Evolutionary conservation across 1,140 invertebrate genomes (phyloP).

Genomic region (Watersipora subatra): DNA sequence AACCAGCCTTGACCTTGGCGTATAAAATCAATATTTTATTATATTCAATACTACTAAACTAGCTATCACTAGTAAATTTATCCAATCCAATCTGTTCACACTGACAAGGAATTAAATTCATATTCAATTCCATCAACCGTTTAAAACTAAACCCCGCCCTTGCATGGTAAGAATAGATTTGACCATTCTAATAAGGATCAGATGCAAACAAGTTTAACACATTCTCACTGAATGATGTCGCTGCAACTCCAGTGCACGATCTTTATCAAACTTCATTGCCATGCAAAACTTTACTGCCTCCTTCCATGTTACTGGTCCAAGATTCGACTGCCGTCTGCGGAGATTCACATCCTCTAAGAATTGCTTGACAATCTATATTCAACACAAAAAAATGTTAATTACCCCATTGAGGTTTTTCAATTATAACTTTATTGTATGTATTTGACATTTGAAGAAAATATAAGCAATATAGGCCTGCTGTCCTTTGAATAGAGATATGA

Average conservation of each 20-base stretch:
- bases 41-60: too few species aligned
- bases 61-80: too few species aligned
- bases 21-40: too few species aligned
- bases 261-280: constrained; percentile 85
- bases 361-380: constrained; percentile 1
- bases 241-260: constrained; percentile 70
- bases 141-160: too few species aligned
- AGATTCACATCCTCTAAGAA: neutral
- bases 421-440: neutral
- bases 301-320: constrained; percentile 21
- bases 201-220: too few species aligned
- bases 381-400: too few species aligned
- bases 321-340: neutral
- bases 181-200: too few species aligned
- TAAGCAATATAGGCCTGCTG: neutral
- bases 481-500: neutral
- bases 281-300: constrained; percentile 84
- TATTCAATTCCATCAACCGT: too few species aligned
- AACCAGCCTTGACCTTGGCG: too few species aligned
- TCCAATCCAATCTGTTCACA: too few species aligned
- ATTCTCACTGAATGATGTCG: constrained; percentile 66
- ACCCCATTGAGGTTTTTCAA: neutral
- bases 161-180: too few species aligned
- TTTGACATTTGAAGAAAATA: neutral
- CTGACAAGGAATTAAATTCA: too few species aligned